Percentiles rank a stretch among this genome's conserved stretches.
Evolutionary conservation across 2,797 vertebrate species (phyloP).

Genomic region (Argya squamiceps): DNA sequence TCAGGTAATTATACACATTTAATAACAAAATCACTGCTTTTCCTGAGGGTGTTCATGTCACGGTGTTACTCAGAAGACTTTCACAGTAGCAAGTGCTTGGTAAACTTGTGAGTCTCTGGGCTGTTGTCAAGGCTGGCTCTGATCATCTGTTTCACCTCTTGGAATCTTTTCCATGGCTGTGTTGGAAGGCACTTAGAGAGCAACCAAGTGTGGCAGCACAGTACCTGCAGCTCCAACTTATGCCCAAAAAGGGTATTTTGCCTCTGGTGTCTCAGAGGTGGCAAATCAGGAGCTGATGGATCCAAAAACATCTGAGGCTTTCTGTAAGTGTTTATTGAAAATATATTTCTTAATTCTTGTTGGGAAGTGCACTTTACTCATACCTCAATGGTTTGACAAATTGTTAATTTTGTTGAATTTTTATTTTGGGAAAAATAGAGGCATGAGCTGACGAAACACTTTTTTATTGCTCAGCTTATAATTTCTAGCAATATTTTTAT

Average conservation of each 20-base stretch:
- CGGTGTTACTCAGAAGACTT: background rate
- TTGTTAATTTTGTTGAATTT: background rate
- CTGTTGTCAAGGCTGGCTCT: background rate
- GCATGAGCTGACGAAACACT: background rate
- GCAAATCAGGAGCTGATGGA: background rate
- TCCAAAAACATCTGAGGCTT: background rate
- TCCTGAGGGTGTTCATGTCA: background rate
- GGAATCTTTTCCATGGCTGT: background rate
- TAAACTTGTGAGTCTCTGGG: background rate
- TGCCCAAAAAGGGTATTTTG: background rate
- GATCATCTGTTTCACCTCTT: background rate
- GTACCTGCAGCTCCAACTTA: background rate
- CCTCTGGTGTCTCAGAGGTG: background rate
- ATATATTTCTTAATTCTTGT: background rate
- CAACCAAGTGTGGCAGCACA: background rate
- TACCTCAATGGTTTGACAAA: background rate
- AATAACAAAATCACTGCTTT: background rate
- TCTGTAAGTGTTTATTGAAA: background rate
- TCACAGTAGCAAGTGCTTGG: background rate
- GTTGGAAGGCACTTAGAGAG: background rate
- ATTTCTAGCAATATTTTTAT: background rate
- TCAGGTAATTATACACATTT: background rate
- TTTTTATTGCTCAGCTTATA: background rate
- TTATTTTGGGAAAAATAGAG: background rate
- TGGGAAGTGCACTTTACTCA: background rate